Evolutionary conservation across 2,113 vertebrate species (phyloP).

Genomic region (Egretta garzetta): DNA sequence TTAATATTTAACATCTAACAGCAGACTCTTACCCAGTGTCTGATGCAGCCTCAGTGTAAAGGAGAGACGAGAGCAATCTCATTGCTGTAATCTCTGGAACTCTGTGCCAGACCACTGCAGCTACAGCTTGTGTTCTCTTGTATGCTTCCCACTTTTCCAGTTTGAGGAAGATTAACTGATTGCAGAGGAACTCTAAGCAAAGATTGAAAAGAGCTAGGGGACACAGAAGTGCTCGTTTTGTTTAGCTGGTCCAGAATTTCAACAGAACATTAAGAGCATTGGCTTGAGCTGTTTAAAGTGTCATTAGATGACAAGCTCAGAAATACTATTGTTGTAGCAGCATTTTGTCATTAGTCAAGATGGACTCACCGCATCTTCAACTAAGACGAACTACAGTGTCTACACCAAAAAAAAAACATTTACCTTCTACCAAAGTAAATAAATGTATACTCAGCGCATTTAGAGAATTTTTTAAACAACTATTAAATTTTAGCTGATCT

Average conservation of each 20-base stretch:
- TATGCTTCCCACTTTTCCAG: not conserved
- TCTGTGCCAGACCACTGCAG: not conserved
- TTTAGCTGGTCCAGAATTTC: not conserved
- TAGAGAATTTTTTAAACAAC: not conserved
- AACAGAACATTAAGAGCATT: not conserved
- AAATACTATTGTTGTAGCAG: not conserved
- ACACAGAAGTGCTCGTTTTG: not conserved
- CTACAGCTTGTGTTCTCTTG: not conserved
- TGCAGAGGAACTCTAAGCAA: not conserved
- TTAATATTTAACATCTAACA: not conserved
- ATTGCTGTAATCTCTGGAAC: not conserved
- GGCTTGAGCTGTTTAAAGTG: not conserved
- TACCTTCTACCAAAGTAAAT: not conserved
- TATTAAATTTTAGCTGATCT: not conserved
- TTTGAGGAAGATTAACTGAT: not conserved
- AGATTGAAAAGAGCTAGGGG: not conserved
- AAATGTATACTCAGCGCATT: not conserved
- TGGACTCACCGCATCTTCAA: not conserved
- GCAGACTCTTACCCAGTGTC: not conserved
- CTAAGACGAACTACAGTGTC: not conserved
- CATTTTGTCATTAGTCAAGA: not conserved
- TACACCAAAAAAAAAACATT: accelerated
- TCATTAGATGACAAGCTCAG: not conserved
- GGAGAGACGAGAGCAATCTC: not conserved
- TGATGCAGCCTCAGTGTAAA: not conserved